Conservation (phyloP, 2,888 invertebrate species). For the Dryococelus australis region DNA sequence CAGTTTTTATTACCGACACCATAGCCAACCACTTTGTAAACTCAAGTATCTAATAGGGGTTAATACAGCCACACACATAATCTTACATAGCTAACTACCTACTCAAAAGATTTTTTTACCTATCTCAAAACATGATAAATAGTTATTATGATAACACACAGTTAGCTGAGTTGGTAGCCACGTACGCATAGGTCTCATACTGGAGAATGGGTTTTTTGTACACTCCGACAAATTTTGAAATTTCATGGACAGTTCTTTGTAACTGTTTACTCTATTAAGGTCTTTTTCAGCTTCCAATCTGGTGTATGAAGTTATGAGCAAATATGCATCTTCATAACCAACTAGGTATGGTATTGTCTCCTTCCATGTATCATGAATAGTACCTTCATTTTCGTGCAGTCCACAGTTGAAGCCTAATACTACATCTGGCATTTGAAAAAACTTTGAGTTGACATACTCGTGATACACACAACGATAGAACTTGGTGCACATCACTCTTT, state of each 20-base stretch:
- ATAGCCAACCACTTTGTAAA: too few species aligned
- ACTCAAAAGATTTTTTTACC: not conserved
- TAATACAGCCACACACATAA: too few species aligned
- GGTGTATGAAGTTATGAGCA: not conserved
- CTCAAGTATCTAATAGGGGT: too few species aligned
- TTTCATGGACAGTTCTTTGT: not conserved
- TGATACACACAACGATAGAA: not conserved
- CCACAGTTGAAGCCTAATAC: not conserved
- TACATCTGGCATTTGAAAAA: not conserved
- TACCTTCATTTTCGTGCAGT: not conserved
- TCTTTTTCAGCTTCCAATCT: not conserved
- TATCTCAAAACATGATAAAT: not conserved
- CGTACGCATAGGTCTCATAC: not conserved
- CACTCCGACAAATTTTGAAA: not conserved
- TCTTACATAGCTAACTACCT: not conserved
- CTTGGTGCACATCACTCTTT: not conserved
- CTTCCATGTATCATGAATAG: not conserved
- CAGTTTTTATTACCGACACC: too few species aligned
- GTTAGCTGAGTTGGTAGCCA: not conserved
- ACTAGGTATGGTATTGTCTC: not conserved
- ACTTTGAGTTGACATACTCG: not conserved
- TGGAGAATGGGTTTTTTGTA: not conserved
- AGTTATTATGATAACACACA: not conserved
- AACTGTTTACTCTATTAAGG: not conserved
- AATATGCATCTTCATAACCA: not conserved